phyloP scores from a whole-genome alignment of 2,888 invertebrate genomes.

The Orthosia cruda region DNA sequence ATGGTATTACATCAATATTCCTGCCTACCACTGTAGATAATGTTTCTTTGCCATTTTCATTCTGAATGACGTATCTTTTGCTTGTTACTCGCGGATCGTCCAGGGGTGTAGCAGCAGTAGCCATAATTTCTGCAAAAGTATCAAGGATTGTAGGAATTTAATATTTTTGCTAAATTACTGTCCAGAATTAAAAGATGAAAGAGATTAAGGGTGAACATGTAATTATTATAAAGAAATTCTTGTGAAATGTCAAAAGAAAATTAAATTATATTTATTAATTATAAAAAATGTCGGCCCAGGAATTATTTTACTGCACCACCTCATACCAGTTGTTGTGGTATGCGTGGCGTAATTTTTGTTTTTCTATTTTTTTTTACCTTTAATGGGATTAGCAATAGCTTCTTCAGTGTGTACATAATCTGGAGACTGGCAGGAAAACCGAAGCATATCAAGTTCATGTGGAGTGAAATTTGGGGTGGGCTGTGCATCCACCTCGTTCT shows the following conservation, averaged over 20 bases:
- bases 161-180: not conserved
- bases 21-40: constrained; percentile 74
- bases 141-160: constrained; percentile 33
- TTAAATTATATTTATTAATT: too few species aligned
- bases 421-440: constrained; percentile 83
- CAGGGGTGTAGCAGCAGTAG: constrained; percentile 73
- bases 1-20: constrained; percentile 75
- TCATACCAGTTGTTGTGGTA: too few species aligned
- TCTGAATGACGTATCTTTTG: constrained; percentile 78
- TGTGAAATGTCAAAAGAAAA: not conserved
- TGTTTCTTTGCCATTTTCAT: constrained; percentile 71
- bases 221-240: not conserved
- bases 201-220: not conserved
- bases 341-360: too few species aligned
- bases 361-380: constrained; percentile 73
- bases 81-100: constrained; percentile 84
- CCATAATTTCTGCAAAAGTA: constrained; percentile 82
- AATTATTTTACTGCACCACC: too few species aligned
- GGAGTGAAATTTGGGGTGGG: constrained; percentile 52
- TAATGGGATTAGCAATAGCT: constrained; percentile 68
- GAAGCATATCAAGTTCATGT: constrained; percentile 62
- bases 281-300: too few species aligned
- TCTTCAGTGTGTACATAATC: constrained; percentile 76
- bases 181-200: not conserved
- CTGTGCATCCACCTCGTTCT: constrained; percentile 60